These are phyloP conservation scores for Rugalucina vietnamica DNA, from an alignment of 2,888 invertebrate genomes.

Conservation along the genomic window DNA sequence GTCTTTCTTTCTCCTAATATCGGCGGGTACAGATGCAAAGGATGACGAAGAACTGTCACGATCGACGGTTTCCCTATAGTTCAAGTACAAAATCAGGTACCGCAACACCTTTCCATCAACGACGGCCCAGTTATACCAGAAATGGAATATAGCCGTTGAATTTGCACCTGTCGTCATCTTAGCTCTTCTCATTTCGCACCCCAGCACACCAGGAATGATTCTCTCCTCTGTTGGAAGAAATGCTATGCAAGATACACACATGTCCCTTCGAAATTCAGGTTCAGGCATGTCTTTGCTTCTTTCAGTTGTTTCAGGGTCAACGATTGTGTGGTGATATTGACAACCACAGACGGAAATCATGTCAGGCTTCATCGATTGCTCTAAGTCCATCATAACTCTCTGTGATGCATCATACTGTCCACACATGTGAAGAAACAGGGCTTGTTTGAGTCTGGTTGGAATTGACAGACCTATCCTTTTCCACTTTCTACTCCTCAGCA, in stretches of 20 bases:
- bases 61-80: background rate
- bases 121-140: background rate
- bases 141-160: background rate
- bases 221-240: background rate
- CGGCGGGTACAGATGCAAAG: too few relatives aligned
- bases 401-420: background rate
- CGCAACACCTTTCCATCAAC: background rate
- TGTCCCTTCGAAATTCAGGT: background rate
- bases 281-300: background rate
- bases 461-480: background rate
- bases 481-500: background rate
- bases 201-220: background rate
- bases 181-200: background rate
- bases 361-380: background rate
- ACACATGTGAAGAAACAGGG: background rate
- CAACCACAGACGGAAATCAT: background rate
- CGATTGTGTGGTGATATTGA: background rate
- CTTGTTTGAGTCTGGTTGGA: background rate
- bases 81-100: background rate
- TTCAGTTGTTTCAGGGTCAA: background rate
- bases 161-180: background rate
- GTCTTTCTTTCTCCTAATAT: background rate
- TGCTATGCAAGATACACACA: background rate
- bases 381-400: background rate
- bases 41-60: too few relatives aligned